Evolutionary conservation across 2,797 vertebrate genomes (phyloP), one percentile per base, ranked within the genome.

Genomic region (Ceyx erithaca): DNA sequence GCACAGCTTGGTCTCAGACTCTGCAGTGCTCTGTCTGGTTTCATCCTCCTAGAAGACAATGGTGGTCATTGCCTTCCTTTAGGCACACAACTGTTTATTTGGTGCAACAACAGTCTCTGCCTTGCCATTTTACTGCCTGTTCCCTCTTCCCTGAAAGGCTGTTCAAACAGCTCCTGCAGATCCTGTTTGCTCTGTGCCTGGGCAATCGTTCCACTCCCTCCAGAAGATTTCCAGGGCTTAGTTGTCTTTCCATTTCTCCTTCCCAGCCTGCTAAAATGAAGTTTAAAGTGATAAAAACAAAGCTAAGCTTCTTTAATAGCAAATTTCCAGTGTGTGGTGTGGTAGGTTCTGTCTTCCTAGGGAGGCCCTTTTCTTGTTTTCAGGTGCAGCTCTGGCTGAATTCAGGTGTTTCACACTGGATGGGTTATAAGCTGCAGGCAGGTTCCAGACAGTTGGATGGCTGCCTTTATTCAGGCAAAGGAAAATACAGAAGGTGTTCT

Each of bases 131-230:
- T 76, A 25, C 45, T 61, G 37, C 26, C 67, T 86, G 31, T 80
- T 93, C 52, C 7, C 49, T 85, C 30, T 87, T 92, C 80, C 79
- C 54, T 87, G 72, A 66, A 80, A 89, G 58, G 13, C 43, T 80
- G 72, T 71, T 94, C 57, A 46, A 85, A 62, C 35, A 72, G 22
- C 45, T 82, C 49, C 37, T 57, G 71, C 82, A 83, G 52, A 87
- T 92, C 61, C n/a, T 89, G 49, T 89, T 93, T 91, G 62, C 41
- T 91, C 8, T 77, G 37, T 77, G 49, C 41, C 45, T 41, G 37
- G 31, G 22, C 52, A 41, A 15, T 85, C 1, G 1, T 31, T 80
- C 19, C 19, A 5, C 25, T 73, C 41, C 22, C 10, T 72, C 87
- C 31, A 30, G 17, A 76, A 83, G 22, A 7, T 77, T 85, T 85